These are phyloP conservation scores for Lontra canadensis DNA, from an alignment of 2,113 vertebrate genomes.

Conservation along the genomic window DNA sequence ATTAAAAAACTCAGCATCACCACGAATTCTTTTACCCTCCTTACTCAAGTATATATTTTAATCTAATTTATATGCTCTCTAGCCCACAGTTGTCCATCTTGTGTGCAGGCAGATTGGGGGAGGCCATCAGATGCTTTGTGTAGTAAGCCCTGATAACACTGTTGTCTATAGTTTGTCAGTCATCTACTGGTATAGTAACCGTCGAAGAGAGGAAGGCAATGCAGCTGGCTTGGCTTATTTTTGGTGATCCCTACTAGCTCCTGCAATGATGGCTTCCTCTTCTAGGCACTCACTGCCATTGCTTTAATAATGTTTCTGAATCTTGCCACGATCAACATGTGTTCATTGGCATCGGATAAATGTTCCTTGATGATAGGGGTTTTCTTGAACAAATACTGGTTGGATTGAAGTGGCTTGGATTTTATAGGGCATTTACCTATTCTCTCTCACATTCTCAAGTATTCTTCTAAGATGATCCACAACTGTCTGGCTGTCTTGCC, in stretches of 20 bases:
- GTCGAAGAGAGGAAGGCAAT: neutral
- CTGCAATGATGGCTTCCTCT: neutral
- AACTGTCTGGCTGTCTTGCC: neutral
- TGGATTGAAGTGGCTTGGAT: neutral
- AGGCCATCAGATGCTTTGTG: neutral
- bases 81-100: neutral
- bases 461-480: neutral
- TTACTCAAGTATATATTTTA: neutral
- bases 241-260: neutral
- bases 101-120: neutral
- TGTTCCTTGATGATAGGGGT: neutral
- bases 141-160: neutral
- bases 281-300: neutral
- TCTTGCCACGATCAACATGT: neutral
- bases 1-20: neutral
- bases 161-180: neutral
- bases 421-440: neutral
- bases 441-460: neutral
- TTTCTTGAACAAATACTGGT: neutral
- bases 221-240: neutral
- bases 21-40: neutral
- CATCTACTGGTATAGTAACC: neutral
- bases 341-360: neutral
- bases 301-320: neutral
- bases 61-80: neutral